Conservation (phyloP, 2,113 vertebrate genomes). For the Amazona vittata region DNA sequence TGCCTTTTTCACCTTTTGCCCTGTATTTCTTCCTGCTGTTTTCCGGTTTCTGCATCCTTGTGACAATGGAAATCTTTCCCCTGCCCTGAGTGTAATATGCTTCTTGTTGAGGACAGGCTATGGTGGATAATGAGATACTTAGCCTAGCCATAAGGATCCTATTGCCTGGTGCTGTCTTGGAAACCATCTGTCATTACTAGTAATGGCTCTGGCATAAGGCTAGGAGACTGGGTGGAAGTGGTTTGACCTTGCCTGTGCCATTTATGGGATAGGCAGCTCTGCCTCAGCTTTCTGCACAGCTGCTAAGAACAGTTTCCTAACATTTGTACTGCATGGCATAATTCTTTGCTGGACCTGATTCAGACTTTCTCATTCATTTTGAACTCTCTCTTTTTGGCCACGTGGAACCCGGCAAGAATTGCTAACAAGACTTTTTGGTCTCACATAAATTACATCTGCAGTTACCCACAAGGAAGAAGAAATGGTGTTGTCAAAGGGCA, state of each 20-base stretch:
- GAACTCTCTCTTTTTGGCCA: background rate
- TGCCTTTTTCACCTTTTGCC: background rate
- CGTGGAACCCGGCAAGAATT: background rate
- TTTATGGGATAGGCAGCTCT: background rate
- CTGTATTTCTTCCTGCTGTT: background rate
- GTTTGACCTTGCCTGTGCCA: background rate
- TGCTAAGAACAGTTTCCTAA: background rate
- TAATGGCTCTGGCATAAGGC: background rate
- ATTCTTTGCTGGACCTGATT: background rate
- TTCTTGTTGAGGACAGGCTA: background rate
- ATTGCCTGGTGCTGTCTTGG: background rate
- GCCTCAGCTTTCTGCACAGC: background rate
- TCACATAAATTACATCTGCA: background rate
- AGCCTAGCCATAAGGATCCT: background rate
- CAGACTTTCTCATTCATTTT: background rate
- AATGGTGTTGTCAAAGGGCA: background rate
- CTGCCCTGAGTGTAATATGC: background rate
- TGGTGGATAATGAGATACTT: rapidly evolving
- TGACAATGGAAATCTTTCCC: background rate
- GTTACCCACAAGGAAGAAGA: background rate
- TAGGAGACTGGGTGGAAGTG: background rate
- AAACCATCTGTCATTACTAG: background rate
- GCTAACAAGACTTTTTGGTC: background rate
- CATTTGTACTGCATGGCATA: background rate
- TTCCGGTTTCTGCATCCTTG: background rate